Conservation (phyloP, 2,113 vertebrate genomes). For the Bostrychus sinensis region DNA sequence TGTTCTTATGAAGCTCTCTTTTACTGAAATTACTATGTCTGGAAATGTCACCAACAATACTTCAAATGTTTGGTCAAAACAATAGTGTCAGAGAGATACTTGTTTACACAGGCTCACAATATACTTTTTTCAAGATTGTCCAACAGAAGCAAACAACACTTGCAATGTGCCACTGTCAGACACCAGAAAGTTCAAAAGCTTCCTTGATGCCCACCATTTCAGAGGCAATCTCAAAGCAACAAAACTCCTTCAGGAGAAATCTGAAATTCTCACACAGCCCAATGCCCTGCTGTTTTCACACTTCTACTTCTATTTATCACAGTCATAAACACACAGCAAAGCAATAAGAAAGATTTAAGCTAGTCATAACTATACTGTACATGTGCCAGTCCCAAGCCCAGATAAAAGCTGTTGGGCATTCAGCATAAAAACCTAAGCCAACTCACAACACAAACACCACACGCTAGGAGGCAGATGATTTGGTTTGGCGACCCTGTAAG, state of each 20-base stretch:
- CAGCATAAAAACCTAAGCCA: not conserved
- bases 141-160: too few relatives aligned
- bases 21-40: not conserved
- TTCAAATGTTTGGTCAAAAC: not conserved
- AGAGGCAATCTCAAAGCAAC: not conserved
- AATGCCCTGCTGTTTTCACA: not conserved
- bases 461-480: too few relatives aligned
- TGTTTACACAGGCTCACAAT: conserved; percentile 3
- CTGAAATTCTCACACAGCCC: not conserved
- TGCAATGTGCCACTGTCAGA: not conserved
- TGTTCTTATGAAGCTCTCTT: not conserved
- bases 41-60: not conserved
- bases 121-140: too few relatives aligned
- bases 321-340: too few relatives aligned
- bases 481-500: not conserved
- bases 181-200: not conserved
- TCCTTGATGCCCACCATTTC: not conserved
- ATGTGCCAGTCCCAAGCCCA: not conserved
- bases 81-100: not conserved
- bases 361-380: not conserved
- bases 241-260: not conserved
- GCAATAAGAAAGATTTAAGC: too few relatives aligned
- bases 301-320: not conserved
- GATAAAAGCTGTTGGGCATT: not conserved
- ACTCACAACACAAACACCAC: too few relatives aligned